A percentile compares a stretch with the other conserved stretches of the same genome.
Conservation (phyloP, 2,888 invertebrate species). For the Julus scandinavius region DNA sequence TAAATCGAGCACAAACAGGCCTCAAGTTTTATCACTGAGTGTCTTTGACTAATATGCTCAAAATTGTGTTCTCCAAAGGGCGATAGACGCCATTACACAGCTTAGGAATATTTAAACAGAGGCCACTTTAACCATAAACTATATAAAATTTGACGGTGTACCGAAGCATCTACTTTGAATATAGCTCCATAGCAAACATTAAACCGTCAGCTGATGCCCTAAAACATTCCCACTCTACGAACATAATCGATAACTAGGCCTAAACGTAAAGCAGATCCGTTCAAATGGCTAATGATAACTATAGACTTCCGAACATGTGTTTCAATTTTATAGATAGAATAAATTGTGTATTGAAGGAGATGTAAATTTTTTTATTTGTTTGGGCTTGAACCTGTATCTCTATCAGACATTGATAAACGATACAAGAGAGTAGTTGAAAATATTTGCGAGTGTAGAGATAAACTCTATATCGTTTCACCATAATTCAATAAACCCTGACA, state of each 20-base stretch:
- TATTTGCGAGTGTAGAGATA: background rate
- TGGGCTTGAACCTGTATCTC: background rate
- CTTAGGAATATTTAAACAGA: conserved; percentile 33
- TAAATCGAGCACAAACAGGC: conserved; percentile 4
- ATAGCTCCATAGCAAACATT: background rate
- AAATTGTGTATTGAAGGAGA: background rate
- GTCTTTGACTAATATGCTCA: background rate
- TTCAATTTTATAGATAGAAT: background rate
- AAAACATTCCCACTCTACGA: conserved; percentile 9
- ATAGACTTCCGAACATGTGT: background rate
- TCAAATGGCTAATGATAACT: background rate
- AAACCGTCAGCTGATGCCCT: background rate
- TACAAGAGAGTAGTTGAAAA: background rate
- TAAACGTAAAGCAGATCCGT: background rate
- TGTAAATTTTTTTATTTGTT: background rate
- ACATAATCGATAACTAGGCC: conserved; percentile 24
- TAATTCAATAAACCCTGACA: background rate
- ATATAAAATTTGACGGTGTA: background rate
- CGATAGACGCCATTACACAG: background rate
- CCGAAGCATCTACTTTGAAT: background rate
- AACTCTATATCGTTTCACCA: background rate
- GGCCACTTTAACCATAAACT: conserved; percentile 33
- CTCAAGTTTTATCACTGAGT: conserved; percentile 4
- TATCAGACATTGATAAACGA: background rate
- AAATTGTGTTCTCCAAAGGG: background rate